phyloP scores from a whole-genome alignment of 2,797 vertebrate species.

The Eospalax fontanierii region DNA sequence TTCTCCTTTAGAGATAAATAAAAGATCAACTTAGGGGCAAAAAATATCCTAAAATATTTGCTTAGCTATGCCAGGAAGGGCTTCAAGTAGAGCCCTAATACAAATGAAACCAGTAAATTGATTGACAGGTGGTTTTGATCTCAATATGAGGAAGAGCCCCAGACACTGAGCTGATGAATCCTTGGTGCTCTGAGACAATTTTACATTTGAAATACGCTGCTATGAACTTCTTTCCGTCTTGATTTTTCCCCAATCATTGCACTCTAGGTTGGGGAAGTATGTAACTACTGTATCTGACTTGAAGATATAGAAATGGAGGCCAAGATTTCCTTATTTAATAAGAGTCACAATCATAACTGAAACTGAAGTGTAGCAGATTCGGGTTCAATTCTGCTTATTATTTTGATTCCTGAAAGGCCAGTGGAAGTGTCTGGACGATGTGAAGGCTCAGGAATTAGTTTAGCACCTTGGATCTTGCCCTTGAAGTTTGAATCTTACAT shows the following conservation, averaged over 20 bases:
- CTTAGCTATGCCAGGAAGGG: neutral
- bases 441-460: slow-evolving; percentile 47
- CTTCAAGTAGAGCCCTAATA: neutral
- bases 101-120: neutral
- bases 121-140: neutral
- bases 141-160: neutral
- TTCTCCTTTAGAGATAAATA: neutral
- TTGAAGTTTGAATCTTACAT: slow-evolving; percentile 34
- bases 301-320: neutral
- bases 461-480: neutral
- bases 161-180: neutral
- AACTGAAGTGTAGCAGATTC: neutral
- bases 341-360: neutral
- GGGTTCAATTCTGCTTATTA: neutral
- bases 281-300: neutral
- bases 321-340: neutral
- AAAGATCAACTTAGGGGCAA: neutral
- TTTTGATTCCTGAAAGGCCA: slow-evolving; percentile 15
- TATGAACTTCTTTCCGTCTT: neutral
- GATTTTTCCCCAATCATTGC: neutral
- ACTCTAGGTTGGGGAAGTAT: neutral
- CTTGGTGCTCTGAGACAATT: neutral
- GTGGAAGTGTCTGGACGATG: neutral
- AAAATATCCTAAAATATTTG: neutral
- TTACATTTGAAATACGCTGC: neutral